Evolutionary conservation across 1,140 invertebrate species (phyloP), one percentile per base, ranked within the genome.

Genomic region (Zaprionus vittiger): DNA sequence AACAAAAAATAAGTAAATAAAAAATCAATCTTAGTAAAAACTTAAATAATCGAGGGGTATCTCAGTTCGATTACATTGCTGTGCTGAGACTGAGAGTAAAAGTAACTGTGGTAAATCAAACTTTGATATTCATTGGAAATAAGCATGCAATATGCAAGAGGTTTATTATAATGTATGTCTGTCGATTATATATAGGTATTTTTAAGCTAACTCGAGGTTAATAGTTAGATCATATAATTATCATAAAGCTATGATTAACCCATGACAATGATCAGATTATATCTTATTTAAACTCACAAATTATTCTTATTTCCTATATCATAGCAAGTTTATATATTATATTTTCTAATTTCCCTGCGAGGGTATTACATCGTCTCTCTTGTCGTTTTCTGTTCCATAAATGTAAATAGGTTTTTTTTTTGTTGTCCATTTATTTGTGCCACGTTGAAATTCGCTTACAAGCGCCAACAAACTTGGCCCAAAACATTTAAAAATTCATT

Each of bases 401-500:
- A 57, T 61, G 72, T 80, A 70, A 84, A 79, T 84, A 76, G 59
- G 56, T 75, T 55, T 65, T 44, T 60, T 77, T 20, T 52, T 34
- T 52, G 47, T 5, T 52, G 11, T 24, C 9, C 20, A 22, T 52
- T 52, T 52, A 52, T 52, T 60, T 55, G 47, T 73, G 62, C 60
- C 61, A 72, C 74, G 71, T 60, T 55, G 79, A 84, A 74, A 67
- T 14, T 14, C 79, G 76, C 75, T 85, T 85, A 85, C 82, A 85
- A 85, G 82, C 79, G 82, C 82, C 82, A 85, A 71, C 75, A 79
- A 81, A 80, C 67, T 85, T 84, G 79, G 82, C 70, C 55, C 41
- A 59, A 63, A 81, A 81, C 69, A 79, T 57, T 54, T 64, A 72
- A 83, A 26, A 74, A 83, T 78, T 73, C 70, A 65, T 74, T 85